phyloP scores from a whole-genome alignment of 2,113 vertebrate species.

The Irena cyanogastra region DNA sequence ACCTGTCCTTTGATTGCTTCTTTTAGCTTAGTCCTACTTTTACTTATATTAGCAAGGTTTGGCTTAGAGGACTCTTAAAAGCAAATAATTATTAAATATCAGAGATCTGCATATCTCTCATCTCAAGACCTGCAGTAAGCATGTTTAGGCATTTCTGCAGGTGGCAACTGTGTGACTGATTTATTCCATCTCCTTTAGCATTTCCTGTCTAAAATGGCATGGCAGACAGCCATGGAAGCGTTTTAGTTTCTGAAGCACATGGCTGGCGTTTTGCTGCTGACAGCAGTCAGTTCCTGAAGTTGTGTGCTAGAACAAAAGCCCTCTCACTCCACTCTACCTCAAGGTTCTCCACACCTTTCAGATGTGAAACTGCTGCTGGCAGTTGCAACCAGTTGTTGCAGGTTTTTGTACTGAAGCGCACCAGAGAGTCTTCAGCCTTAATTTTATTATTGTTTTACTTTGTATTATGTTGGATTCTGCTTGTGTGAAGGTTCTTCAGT shows the following conservation, averaged over 20 bases:
- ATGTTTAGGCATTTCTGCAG: background rate
- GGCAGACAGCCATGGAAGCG: background rate
- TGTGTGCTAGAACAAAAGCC: background rate
- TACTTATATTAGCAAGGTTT: background rate
- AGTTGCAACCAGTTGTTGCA: too few relatives aligned
- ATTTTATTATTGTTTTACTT: background rate
- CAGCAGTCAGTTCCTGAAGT: background rate
- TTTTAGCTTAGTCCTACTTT: background rate
- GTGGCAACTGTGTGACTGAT: background rate
- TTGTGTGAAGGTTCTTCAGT: background rate
- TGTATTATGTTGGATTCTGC: background rate
- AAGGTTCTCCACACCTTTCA: background rate
- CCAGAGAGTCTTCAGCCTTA: background rate
- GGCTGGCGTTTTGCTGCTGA: background rate
- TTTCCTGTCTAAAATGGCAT: background rate
- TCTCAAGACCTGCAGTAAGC: background rate
- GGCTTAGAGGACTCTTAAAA: background rate
- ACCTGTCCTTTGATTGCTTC: background rate
- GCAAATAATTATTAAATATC: background rate
- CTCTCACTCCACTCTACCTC: accelerated
- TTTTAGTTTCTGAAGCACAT: background rate
- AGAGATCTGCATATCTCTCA: background rate
- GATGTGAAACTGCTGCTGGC: too few relatives aligned
- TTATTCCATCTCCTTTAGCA: background rate
- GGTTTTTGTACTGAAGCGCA: background rate